Conservation (phyloP, 2,888 invertebrate genomes). For the Drepana falcataria region DNA sequence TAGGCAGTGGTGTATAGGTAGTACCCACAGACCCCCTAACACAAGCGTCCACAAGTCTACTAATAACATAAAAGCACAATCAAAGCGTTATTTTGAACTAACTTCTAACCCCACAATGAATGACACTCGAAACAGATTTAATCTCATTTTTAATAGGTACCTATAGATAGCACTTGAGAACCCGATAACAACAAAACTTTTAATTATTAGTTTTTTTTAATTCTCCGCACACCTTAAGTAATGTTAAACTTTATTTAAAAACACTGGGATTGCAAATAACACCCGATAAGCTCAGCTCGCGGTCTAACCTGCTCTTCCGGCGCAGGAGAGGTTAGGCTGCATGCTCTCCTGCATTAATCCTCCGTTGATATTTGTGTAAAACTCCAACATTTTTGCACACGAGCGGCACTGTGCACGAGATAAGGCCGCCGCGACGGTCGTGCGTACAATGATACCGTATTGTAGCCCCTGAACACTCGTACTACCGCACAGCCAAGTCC, state of each 20-base stretch:
- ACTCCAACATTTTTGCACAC: conserved; percentile 81
- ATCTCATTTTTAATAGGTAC: too few relatives aligned
- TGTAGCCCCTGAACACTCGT: conserved; percentile 24
- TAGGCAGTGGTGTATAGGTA: too few relatives aligned
- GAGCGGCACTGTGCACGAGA: conserved; percentile 33
- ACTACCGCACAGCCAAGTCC: conserved; percentile 27
- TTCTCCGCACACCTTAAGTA: background rate
- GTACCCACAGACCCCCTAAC: too few relatives aligned
- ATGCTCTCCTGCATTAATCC: conserved; percentile 79
- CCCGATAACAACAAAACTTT: too few relatives aligned
- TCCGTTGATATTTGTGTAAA: conserved; percentile 81
- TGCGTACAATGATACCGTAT: conserved; percentile 41
- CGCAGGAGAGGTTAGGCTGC: conserved; percentile 79
- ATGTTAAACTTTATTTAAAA: background rate
- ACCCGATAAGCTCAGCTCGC: background rate
- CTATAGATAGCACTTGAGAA: too few relatives aligned
- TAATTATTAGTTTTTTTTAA: background rate
- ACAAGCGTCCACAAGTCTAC: too few relatives aligned
- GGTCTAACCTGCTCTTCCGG: conserved; percentile 81
- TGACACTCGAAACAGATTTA: too few relatives aligned
- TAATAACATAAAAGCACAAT: too few relatives aligned
- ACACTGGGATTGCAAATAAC: background rate
- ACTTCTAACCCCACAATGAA: too few relatives aligned
- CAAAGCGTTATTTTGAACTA: too few relatives aligned
- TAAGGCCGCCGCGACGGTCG: conserved; percentile 35